Percentiles rank a stretch among this genome's conserved stretches.
phyloP scores from a whole-genome alignment of 2,888 invertebrate genomes.

The Monoplex corrugatus region DNA sequence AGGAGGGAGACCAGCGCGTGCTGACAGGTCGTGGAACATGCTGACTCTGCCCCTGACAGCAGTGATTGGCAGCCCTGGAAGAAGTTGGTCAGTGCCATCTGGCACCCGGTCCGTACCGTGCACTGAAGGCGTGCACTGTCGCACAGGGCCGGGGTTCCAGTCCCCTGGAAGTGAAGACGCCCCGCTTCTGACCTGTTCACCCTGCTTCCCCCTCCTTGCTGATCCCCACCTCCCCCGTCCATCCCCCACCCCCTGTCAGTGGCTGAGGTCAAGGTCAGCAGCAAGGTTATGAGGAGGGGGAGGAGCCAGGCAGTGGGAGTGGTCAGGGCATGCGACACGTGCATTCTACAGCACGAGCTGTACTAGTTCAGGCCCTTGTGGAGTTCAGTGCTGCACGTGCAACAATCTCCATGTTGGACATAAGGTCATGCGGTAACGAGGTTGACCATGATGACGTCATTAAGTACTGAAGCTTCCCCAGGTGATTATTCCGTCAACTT shows the following conservation, averaged over 20 bases:
- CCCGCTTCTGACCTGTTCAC: not conserved
- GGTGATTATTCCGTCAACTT: not conserved
- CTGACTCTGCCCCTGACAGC: slow-evolving; percentile 82
- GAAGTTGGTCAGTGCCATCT: slow-evolving; percentile 89
- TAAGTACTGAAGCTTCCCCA: not conserved
- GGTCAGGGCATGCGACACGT: not conserved
- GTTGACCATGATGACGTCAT: not conserved
- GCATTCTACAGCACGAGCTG: slow-evolving; percentile 19
- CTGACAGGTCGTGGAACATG: slow-evolving; percentile 89
- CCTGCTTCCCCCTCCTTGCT: not conserved
- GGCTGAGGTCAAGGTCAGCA: not conserved
- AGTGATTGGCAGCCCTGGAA: slow-evolving; percentile 88
- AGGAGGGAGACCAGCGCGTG: slow-evolving; percentile 90
- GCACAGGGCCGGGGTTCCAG: slow-evolving; percentile 63
- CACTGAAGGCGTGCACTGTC: slow-evolving; percentile 87
- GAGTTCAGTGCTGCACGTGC: too few species aligned
- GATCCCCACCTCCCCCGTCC: not conserved
- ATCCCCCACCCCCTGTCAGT: not conserved
- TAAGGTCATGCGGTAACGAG: not conserved
- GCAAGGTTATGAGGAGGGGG: not conserved
- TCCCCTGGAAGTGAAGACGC: not conserved
- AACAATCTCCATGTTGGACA: too few species aligned
- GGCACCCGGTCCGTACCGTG: slow-evolving; percentile 89
- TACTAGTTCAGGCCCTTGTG: too few species aligned
- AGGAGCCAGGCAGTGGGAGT: not conserved